phyloP scores from a whole-genome alignment of 2,888 invertebrate species.

The Drosophila kambysellisi region DNA sequence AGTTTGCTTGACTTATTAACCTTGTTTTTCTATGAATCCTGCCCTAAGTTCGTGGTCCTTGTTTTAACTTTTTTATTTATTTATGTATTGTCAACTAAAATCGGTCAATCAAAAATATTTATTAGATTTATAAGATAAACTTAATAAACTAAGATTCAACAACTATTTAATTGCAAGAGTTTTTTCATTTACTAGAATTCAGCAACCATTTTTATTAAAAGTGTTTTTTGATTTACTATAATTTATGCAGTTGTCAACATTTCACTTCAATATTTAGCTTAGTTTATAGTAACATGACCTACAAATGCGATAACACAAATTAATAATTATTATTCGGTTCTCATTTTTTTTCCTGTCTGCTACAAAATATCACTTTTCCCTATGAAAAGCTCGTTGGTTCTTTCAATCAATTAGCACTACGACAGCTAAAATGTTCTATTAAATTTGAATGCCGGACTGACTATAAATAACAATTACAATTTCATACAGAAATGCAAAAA shows the following conservation, averaged over 20 bases:
- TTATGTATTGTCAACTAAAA: no score
- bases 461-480: slow-evolving; percentile 71
- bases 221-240: not conserved
- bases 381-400: slow-evolving; percentile 9
- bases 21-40: not conserved
- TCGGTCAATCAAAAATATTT: no score
- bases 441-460: slow-evolving; percentile 38
- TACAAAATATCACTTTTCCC: not conserved
- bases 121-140: no score
- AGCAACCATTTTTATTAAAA: not conserved
- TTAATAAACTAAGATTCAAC: not conserved
- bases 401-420: slow-evolving; percentile 45
- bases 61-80: no score
- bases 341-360: not conserved
- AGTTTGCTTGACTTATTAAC: no score
- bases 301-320: no score
- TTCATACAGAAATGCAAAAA: slow-evolving; percentile 51
- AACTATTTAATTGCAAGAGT: not conserved
- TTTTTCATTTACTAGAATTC: not conserved
- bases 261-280: not conserved
- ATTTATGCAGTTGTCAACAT: not conserved
- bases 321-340: not conserved
- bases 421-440: slow-evolving; percentile 25
- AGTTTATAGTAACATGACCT: no score
- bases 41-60: not conserved